Base-by-base conservation (phyloP, 2,888 invertebrate species). In the Drosophila multiciliata region DNA sequence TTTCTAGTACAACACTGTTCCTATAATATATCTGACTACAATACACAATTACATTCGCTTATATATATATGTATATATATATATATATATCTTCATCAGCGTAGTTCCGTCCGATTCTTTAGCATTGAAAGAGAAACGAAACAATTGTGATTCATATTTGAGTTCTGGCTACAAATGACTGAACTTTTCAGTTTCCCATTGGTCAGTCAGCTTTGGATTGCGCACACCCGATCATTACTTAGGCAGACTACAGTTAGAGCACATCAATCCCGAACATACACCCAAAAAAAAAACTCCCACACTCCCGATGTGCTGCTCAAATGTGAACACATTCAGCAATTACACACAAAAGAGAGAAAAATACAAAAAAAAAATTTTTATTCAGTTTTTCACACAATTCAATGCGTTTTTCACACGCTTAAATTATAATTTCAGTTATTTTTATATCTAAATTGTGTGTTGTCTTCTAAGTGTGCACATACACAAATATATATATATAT, bases 371-470 rank as follows among this genome's bases (percentile, higher is more conserved):
- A 75, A 78, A 72, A 57, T n/a, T 49, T 36, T 74, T 65, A 66
- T 78, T 59, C 68, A 72, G 61, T 74, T 87, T 90, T 91, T 91
- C 90, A 91, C 91, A 91, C 91, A 89, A 91, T 91, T 91, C 88
- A 91, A 77, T 91, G 86, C 72, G 67, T 85, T 87, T 83, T 89
- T 89, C 88, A 83, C 88, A 89, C 88, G 88, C 88, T 88, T 88
- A 87, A 88, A 83, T 86, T 86, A 87, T 87, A 88, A 88, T 86
- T 87, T 83, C 84, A 86, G 86, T 83, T 87, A 83, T 70, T 66
- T 69, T 64, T 76, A 58, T 77, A 74, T 68, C 35, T 50, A 33
- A 38, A 45, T 23, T 45, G 23, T 45, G 23, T 45, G 45, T 45
- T 23, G 45, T 63, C 63, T 65, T 78, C 65, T 71, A 52, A 60